Base-by-base conservation (phyloP, 2,888 invertebrate genomes). In the Amblyteles armatorius region DNA sequence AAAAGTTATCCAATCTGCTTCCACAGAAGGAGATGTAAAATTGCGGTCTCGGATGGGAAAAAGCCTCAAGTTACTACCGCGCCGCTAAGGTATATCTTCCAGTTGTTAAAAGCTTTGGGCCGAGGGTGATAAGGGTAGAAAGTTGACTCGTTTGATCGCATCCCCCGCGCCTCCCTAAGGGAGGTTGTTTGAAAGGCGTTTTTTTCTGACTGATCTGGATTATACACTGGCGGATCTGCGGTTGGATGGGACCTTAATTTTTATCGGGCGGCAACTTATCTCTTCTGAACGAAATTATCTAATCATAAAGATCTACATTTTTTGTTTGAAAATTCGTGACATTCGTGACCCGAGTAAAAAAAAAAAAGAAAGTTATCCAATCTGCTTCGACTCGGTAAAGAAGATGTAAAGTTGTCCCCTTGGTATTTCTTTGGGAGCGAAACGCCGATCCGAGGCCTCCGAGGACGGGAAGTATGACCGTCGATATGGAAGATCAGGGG, bases 11-110 rank as follows among this genome's bases (percentile, higher is more conserved):
- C 29, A 29, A 5, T 29, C 5, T 29, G 29, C 5, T 29, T 29
- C 29, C 5, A 29, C 26, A 26, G 26, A 33, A 33, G 33, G 1
- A 33, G 79, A 67, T 69, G 74, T 63, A 71, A 79, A 82, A 85
- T 82, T 82, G 71, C 76, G 79, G 82, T 85, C 76, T 79, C 60
- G 76, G 74, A 65, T 74, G 72, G 79, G 69, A 63, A 78, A 76
- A 71, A 71, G 60, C 67, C 76, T 85, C 76, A 68, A 65, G 79
- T 13, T 72, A 79, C 19, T 65, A 74, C 50, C 73, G 50, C 29
- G 57, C 29, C 67, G 48, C 68, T 55, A 50, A 78, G 73, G 50
- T 81, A 74, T 76, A 74, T 76, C 11, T 40, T 11, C 26, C 63
- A 52, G 44, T 11, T 74, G 73, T 33, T 69, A 74, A 78, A 77